Conservation (phyloP, 2,797 vertebrate genomes). For the Uromys caudimaculatus region DNA sequence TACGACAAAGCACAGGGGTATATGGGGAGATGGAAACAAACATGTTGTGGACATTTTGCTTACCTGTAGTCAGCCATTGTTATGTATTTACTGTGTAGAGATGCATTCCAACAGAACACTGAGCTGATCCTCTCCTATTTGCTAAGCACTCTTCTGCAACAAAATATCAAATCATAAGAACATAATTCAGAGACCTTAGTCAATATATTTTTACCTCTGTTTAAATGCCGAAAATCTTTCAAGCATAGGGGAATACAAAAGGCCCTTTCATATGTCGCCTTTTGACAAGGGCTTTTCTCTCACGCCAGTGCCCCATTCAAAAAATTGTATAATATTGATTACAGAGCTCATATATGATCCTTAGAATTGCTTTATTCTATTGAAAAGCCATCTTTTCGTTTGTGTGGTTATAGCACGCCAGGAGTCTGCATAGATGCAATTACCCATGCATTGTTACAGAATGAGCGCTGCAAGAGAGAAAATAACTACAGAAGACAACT, state of each 20-base stretch:
- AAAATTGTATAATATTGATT: constrained; percentile 68
- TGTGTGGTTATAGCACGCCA: constrained; percentile 62
- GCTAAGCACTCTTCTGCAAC: neutral
- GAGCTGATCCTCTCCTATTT: constrained; percentile 33
- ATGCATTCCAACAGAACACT: neutral
- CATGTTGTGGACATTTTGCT: neutral
- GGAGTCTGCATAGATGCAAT: constrained; percentile 69
- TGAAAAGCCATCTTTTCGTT: constrained; percentile 66
- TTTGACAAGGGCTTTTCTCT: constrained; percentile 63
- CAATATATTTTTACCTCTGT: constrained; percentile 50
- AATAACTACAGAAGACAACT: constrained; percentile 60
- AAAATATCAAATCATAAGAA: constrained; percentile 55
- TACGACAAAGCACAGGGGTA: neutral
- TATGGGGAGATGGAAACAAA: constrained; percentile 12
- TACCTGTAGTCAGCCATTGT: constrained; percentile 37
- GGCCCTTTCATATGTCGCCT: neutral
- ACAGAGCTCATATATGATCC: constrained; percentile 55
- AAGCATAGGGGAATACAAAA: constrained; percentile 33
- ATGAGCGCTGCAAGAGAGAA: neutral
- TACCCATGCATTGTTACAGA: constrained; percentile 76
- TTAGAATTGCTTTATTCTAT: constrained; percentile 62
- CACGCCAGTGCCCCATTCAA: constrained; percentile 59
- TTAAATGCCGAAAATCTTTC: constrained; percentile 34
- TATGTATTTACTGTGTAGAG: neutral
- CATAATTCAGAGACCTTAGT: constrained; percentile 23